Evolutionary conservation across 2,113 vertebrate species (phyloP), one percentile per base, ranked within the genome.

Genomic region (Tringa solitaria): DNA sequence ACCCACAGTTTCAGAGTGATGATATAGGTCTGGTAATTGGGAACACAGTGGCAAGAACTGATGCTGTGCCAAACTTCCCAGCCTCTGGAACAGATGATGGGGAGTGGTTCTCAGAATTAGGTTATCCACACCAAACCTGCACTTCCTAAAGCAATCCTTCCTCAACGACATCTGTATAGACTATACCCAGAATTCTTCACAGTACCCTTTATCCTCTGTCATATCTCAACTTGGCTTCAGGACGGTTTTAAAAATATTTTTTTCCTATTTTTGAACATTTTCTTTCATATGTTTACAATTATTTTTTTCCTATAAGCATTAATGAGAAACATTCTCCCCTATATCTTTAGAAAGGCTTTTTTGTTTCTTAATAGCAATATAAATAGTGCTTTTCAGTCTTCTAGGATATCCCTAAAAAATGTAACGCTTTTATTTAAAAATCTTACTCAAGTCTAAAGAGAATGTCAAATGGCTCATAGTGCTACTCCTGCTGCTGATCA

Each of bases 401-500:
- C 50, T 64, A 84, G 75, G 76, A 90, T 81, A 93, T 37, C 50
- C 84, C 39, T 82, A 65, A 78, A 92, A 79, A 54, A 65, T 4
- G 16, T 32, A 91, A 86, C 65, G n/a, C 48, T 83, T 70, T 14
- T n/a, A 81, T 43, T 68, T 84, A 59, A 90, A 90, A 93, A 89
- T 68, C 43, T 64, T 84, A 72, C 69, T 85, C 43, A 28, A 88
- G n/a, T 78, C 81, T 60, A 90, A 93, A 80, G 80, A 74, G 56
- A 81, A 83, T 16, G 74, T 93, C 89, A 96, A 92, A 61, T 17
- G 87, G 84, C 73, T 95, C 1, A 0, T 81, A 83, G 93, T 51
- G 84, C 70, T 84, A 14, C 82, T 87, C 14, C 54, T 61, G 60
- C 61, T 80, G 77, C 57, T 88, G 46, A 97, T 97, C 93, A 95